A percentile compares a stretch with the other conserved stretches of the same genome.
Conservation (phyloP, 2,797 vertebrate species). For the Decapterus maruadsi region DNA sequence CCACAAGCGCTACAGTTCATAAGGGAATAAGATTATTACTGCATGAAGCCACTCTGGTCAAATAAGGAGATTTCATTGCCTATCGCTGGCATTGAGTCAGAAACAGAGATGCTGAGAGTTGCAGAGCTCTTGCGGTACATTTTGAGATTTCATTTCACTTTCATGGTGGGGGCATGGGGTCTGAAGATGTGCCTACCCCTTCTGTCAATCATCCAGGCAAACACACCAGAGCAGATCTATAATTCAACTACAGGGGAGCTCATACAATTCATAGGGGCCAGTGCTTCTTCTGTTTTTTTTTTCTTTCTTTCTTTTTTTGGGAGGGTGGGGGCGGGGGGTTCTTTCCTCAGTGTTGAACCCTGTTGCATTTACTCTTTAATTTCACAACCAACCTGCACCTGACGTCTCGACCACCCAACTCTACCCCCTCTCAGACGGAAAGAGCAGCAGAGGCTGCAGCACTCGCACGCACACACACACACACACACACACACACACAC, state of each 20-base stretch:
- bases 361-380: conserved; percentile 73
- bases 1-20: conserved; percentile 57
- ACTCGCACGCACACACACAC: conserved; percentile 13
- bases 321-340: background rate
- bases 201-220: conserved; percentile 84
- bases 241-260: conserved; percentile 84
- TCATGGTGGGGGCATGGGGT: conserved; percentile 79
- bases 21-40: conserved; percentile 62
- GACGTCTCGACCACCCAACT: conserved; percentile 70
- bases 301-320: conserved; percentile 33
- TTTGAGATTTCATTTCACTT: conserved; percentile 80
- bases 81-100: conserved; percentile 70
- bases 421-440: conserved; percentile 20
- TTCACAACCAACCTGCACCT: conserved; percentile 63
- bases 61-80: conserved; percentile 74
- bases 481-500: too few relatives aligned
- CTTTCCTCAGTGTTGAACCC: conserved; percentile 48
- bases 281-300: conserved; percentile 60
- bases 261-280: conserved; percentile 82
- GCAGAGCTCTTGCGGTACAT: conserved; percentile 75
- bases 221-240: conserved; percentile 82
- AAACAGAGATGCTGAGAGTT: conserved; percentile 72
- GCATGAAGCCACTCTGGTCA: conserved; percentile 65
- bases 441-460: conserved; percentile 39
- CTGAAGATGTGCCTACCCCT: conserved; percentile 80